These are phyloP conservation scores for Halocynthia aurantium DNA, from an alignment of 23 tunicate species.

Conservation along the genomic window DNA sequence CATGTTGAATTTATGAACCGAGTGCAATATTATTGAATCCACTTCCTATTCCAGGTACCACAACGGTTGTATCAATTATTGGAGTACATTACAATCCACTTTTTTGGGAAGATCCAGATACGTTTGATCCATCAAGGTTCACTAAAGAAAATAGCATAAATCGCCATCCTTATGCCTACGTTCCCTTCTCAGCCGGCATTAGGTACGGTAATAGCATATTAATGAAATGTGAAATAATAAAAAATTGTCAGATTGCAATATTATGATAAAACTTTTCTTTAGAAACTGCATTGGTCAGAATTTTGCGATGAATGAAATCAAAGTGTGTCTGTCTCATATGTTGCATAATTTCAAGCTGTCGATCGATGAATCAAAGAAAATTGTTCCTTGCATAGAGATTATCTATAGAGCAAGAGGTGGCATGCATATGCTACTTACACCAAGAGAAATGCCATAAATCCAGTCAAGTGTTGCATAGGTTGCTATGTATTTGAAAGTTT, in stretches of 20 bases:
- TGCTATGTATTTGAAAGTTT: too few relatives aligned
- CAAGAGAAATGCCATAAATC: too few relatives aligned
- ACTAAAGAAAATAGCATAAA: slow-evolving; percentile 31
- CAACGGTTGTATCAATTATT: slow-evolving; percentile 19
- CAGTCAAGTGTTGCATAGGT: too few relatives aligned
- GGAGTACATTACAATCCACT: slow-evolving; percentile 28
- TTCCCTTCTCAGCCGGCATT: slow-evolving; percentile 78
- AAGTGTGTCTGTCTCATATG: slow-evolving; percentile 28
- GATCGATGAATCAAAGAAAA: slow-evolving; percentile 14
- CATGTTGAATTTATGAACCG: too few relatives aligned
- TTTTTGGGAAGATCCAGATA: slow-evolving; percentile 53
- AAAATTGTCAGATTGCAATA: too few relatives aligned
- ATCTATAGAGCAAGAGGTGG: slow-evolving; percentile 3
- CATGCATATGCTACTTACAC: neutral
- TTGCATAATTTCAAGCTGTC: slow-evolving; percentile 25
- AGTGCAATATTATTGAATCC: too few relatives aligned
- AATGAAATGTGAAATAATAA: too few relatives aligned
- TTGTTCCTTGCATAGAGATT: neutral
- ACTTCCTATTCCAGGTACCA: slow-evolving; percentile 35
- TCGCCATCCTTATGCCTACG: slow-evolving; percentile 36
- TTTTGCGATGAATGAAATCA: slow-evolving; percentile 77
- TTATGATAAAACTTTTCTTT: neutral
- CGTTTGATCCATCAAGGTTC: slow-evolving; percentile 52
- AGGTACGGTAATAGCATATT: too few relatives aligned
- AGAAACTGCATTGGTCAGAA: slow-evolving; percentile 79